A percentile compares a stretch with the other conserved stretches of the same genome.
Evolutionary conservation across 1,140 invertebrate species (phyloP).

Genomic region (Listronotus bonariensis): DNA sequence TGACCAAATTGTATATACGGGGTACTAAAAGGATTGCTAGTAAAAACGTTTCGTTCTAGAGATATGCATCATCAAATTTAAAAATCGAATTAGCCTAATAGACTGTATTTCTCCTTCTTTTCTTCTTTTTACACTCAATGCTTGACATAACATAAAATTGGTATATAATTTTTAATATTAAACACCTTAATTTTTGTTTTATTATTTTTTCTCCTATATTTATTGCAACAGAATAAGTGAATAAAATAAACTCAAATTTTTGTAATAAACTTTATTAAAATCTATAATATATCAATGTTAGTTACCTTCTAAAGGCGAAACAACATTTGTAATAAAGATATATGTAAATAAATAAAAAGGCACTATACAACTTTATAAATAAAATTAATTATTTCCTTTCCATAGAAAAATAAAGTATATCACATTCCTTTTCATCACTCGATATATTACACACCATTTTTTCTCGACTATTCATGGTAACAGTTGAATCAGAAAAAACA

Average conservation of each 20-base stretch:
- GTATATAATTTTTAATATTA: too few relatives aligned
- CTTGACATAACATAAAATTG: too few relatives aligned
- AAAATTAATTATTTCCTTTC: conserved; percentile 39
- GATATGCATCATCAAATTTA: too few relatives aligned
- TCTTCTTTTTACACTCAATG: too few relatives aligned
- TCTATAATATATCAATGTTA: conserved; percentile 43
- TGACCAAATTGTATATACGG: too few relatives aligned
- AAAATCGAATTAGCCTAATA: too few relatives aligned
- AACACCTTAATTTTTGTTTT: too few relatives aligned
- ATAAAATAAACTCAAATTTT: not conserved
- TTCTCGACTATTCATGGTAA: not conserved
- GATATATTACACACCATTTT: conserved; percentile 10
- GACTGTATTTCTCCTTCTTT: too few relatives aligned
- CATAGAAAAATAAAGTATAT: conserved; percentile 50
- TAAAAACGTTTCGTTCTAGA: too few relatives aligned
- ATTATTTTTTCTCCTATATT: too few relatives aligned
- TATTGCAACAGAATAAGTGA: too few relatives aligned
- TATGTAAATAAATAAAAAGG: conserved; percentile 51
- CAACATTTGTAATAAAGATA: conserved; percentile 31
- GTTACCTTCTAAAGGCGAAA: conserved; percentile 43
- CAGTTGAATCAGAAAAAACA: not conserved
- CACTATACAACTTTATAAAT: conserved; percentile 46
- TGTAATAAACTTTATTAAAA: conserved; percentile 44
- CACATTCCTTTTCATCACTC: conserved; percentile 38
- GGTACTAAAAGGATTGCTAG: too few relatives aligned